phyloP scores from a whole-genome alignment of 2,113 vertebrate genomes.

The Corapipo altera region DNA sequence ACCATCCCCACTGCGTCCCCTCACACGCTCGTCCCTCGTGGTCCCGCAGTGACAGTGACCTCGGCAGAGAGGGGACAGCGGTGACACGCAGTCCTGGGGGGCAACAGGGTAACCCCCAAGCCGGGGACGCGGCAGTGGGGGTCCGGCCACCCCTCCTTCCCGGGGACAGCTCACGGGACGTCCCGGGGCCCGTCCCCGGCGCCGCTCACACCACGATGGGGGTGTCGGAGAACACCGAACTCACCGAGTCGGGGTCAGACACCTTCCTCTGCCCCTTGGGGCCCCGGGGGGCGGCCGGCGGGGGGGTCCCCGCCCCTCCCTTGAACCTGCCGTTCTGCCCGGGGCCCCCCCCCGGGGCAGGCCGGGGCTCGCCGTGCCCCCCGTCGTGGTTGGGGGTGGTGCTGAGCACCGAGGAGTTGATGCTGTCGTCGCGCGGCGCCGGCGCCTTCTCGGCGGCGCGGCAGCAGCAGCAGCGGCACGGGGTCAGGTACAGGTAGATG shows the following conservation, averaged over 20 bases:
- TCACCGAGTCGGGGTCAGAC: constrained; percentile 94
- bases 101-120: background rate
- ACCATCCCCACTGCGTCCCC: background rate
- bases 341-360: constrained; percentile 74
- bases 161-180: background rate
- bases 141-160: background rate
- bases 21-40: background rate
- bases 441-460: constrained; percentile 78
- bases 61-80: background rate
- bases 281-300: constrained; percentile 61
- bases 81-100: background rate
- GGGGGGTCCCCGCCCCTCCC: constrained; percentile 75
- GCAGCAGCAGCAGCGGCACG: constrained; percentile 95
- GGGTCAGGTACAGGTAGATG: constrained; percentile 95
- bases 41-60: background rate
- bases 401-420: constrained; percentile 95
- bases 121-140: background rate
- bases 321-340: constrained; percentile 93
- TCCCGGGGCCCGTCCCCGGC: too few species aligned
- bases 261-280: constrained; percentile 85
- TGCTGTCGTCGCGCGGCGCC: constrained; percentile 86
- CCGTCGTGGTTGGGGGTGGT: constrained; percentile 86
- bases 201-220: constrained; percentile 89
- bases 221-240: constrained; percentile 96
- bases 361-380: constrained; percentile 67